A percentile compares a stretch with the other conserved stretches of the same genome.
These are phyloP conservation scores for Propithecus coquereli DNA, from an alignment of 2,113 vertebrate genomes.

Conservation along the genomic window DNA sequence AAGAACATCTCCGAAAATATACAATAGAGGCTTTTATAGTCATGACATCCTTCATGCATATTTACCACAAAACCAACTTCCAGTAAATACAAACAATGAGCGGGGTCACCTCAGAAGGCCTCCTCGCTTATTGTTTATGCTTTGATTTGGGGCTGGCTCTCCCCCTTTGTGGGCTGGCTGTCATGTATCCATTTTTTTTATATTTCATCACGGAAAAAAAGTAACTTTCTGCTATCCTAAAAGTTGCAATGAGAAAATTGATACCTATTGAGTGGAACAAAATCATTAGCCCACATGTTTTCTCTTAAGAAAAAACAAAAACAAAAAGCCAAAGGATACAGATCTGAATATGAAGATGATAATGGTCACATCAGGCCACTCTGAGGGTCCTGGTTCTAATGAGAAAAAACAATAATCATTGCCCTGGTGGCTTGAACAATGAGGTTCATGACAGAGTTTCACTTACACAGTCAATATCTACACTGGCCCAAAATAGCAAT, in stretches of 20 bases:
- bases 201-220: background rate
- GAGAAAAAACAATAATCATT: background rate
- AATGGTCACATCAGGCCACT: background rate
- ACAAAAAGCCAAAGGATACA: background rate
- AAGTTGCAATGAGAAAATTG: conserved; percentile 14
- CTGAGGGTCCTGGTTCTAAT: background rate
- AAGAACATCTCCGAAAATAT: conserved; percentile 63
- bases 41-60: conserved; percentile 21
- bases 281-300: conserved; percentile 7
- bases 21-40: background rate
- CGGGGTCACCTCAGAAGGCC: conserved; percentile 55
- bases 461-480: background rate
- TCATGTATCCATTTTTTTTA: background rate
- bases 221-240: background rate
- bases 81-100: conserved; percentile 16
- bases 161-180: background rate
- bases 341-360: background rate
- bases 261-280: background rate
- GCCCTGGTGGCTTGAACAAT: background rate
- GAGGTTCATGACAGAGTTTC: background rate
- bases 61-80: conserved; percentile 64
- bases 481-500: background rate
- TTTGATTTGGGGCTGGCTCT: background rate
- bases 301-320: background rate
- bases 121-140: background rate